phyloP scores from a whole-genome alignment of 2,888 invertebrate genomes.

The Lydus trimaculatus region DNA sequence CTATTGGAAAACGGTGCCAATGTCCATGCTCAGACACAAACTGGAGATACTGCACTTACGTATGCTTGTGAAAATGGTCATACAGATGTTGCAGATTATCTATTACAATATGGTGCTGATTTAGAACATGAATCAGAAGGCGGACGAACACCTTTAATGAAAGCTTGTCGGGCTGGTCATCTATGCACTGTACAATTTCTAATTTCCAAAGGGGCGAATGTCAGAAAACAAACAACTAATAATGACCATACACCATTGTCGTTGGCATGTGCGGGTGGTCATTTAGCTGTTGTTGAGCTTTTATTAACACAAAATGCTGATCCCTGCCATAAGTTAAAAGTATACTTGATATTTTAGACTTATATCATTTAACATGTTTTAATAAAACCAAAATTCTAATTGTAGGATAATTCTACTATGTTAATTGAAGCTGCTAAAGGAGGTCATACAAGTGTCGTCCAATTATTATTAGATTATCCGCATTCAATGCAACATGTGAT shows the following conservation, averaged over 20 bases:
- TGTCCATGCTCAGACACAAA: constrained; percentile 91
- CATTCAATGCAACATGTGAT: constrained; percentile 84
- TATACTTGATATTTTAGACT: constrained; percentile 44
- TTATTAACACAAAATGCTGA: constrained; percentile 92
- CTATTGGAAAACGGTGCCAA: constrained; percentile 85
- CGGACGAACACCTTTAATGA: constrained; percentile 97
- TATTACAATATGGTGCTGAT: constrained; percentile 89
- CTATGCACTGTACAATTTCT: constrained; percentile 96
- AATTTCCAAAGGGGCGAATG: constrained; percentile 84
- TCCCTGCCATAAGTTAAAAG: constrained; percentile 95
- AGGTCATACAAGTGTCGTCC: constrained; percentile 95
- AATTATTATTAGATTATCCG: constrained; percentile 93
- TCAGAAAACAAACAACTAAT: constrained; percentile 88
- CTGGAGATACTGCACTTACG: constrained; percentile 87
- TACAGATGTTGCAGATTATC: constrained; percentile 93
- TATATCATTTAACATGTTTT: neutral
- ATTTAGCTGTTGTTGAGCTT: constrained; percentile 91
- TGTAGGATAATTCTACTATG: constrained; percentile 95
- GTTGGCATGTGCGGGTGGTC: constrained; percentile 96
- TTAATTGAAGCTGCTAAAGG: constrained; percentile 98
- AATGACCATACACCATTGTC: constrained; percentile 98
- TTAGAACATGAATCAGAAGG: constrained; percentile 95
- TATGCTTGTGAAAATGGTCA: constrained; percentile 99
- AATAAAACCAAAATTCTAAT: constrained; percentile 17
- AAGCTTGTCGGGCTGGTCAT: constrained; percentile 96